A percentile compares a stretch with the other conserved stretches of the same genome.
Evolutionary conservation across 2,797 vertebrate species (phyloP).

Genomic region (Molossus alvarezi): DNA sequence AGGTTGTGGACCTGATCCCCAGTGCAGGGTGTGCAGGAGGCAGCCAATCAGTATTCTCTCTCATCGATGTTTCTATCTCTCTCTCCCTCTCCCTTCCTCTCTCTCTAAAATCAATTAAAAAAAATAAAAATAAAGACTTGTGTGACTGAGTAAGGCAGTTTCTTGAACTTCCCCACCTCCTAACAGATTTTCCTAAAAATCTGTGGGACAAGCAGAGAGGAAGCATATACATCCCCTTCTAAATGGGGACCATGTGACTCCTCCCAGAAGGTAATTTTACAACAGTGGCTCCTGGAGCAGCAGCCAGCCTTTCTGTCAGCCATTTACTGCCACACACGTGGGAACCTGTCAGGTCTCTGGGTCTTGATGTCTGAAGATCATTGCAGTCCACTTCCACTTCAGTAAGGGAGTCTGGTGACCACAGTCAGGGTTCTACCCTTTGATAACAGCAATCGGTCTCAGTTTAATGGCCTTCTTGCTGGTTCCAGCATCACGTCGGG

Average conservation of each 20-base stretch:
- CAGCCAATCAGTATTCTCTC: no score
- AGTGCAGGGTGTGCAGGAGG: no score
- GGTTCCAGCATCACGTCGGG: slow-evolving; percentile 97
- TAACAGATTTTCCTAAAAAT: neutral
- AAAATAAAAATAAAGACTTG: no score
- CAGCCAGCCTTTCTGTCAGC: slow-evolving; percentile 9
- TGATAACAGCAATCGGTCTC: slow-evolving; percentile 98
- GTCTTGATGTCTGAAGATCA: neutral
- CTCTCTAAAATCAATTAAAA: no score
- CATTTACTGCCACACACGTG: slow-evolving; percentile 35
- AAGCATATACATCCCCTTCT: slow-evolving; percentile 35
- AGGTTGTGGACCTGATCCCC: no score
- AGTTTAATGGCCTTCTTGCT: slow-evolving; percentile 99
- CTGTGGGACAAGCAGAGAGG: neutral
- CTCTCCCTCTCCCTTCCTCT: no score
- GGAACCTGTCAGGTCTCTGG: neutral
- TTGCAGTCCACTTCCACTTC: slow-evolving; percentile 67
- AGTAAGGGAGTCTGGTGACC: neutral
- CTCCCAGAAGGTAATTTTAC: slow-evolving; percentile 39
- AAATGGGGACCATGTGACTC: neutral
- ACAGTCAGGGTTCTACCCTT: slow-evolving; percentile 91
- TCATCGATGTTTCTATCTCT: no score
- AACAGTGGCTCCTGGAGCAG: slow-evolving; percentile 53
- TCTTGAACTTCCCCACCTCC: neutral
- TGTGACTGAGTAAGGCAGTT: neutral